Conservation (phyloP, 2,888 invertebrate genomes). For the Troilus luridus region DNA sequence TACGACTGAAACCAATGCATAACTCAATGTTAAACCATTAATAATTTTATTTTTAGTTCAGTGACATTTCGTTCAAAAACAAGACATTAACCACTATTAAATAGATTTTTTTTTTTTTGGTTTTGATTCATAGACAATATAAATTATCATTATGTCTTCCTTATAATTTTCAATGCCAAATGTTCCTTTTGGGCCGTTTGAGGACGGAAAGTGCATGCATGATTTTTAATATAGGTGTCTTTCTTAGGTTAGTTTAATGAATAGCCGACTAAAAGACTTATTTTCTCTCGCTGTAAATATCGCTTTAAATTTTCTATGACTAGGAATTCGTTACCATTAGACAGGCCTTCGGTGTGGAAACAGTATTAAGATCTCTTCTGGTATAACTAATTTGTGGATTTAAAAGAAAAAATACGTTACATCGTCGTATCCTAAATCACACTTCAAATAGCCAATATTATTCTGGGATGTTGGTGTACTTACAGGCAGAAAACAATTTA, state of each 20-base stretch:
- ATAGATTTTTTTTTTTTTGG: background rate
- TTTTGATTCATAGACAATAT: background rate
- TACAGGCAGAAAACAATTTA: background rate
- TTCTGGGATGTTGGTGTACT: background rate
- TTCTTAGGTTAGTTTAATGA: slow-evolving; percentile 29
- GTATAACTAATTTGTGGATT: background rate
- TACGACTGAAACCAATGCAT: background rate
- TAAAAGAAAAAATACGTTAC: background rate
- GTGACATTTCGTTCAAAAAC: background rate
- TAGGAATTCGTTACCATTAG: background rate
- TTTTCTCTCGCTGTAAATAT: slow-evolving; percentile 29
- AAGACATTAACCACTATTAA: background rate
- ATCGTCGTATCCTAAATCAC: background rate
- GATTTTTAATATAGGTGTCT: slow-evolving; percentile 8
- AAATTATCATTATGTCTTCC: background rate
- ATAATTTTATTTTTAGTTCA: background rate
- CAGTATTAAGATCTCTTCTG: background rate
- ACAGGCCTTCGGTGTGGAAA: background rate
- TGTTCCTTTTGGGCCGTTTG: background rate
- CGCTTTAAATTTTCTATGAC: background rate
- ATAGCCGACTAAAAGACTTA: slow-evolving; percentile 28
- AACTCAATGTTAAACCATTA: background rate
- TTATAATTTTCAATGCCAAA: too few relatives aligned
- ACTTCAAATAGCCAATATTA: background rate
- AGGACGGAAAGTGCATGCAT: slow-evolving; percentile 26